Percentiles rank a stretch among this genome's conserved stretches.
phyloP scores from a whole-genome alignment of 2,888 invertebrate species.

The Synergus laeviventris region DNA sequence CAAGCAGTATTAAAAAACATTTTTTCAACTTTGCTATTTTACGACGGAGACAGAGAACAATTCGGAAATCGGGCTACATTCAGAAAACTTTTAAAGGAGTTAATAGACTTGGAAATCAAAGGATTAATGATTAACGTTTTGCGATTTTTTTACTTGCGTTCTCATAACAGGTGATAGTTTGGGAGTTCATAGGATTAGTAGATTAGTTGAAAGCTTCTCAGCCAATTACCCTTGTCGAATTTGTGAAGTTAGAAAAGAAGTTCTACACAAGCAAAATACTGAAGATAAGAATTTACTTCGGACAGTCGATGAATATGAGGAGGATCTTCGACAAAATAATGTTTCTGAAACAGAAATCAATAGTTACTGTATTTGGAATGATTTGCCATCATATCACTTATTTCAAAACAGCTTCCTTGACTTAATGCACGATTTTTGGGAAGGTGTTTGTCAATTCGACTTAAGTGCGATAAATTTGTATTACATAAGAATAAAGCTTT shows the following conservation, averaged over 20 bases:
- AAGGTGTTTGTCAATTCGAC: not conserved
- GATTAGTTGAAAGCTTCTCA: not conserved
- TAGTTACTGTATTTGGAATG: not conserved
- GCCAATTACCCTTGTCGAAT: not conserved
- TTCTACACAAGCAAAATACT: not conserved
- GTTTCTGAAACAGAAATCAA: not conserved
- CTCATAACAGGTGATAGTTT: not conserved
- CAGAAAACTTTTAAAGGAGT: not conserved
- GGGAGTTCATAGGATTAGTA: not conserved
- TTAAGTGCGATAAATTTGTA: not conserved
- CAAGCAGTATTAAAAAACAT: not conserved
- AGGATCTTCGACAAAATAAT: not conserved
- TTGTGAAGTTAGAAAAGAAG: not conserved
- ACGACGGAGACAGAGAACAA: not conserved
- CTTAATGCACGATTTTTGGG: not conserved
- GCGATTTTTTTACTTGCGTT: not conserved
- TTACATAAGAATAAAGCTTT: not conserved
- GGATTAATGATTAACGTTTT: not conserved
- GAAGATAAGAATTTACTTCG: not conserved
- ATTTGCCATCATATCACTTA: not conserved
- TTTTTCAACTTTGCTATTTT: not conserved
- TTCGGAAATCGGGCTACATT: not conserved
- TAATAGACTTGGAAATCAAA: not conserved
- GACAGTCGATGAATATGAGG: not conserved
- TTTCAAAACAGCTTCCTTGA: not conserved